phyloP scores from a whole-genome alignment of 2,113 vertebrate genomes.

The Daubentonia madagascariensis region DNA sequence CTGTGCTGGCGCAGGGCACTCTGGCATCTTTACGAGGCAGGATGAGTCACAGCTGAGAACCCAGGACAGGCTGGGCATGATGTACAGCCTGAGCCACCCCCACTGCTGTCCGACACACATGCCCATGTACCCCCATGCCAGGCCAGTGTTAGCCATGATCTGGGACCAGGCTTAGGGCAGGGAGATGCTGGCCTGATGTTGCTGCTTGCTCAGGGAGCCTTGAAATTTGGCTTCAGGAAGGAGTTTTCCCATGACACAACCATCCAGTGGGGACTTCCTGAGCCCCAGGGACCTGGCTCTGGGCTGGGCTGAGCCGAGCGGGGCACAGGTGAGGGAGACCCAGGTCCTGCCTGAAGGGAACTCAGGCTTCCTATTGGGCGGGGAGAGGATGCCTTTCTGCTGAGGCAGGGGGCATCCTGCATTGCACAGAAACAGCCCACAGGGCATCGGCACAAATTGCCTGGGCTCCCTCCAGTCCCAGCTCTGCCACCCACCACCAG shows the following conservation, averaged over 20 bases:
- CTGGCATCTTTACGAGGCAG: conserved; percentile 34
- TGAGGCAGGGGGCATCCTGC: fast-evolving
- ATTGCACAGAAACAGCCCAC: fast-evolving
- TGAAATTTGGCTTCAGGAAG: neutral
- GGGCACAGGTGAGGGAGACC: neutral
- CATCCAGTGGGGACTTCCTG: fast-evolving
- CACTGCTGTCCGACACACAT: fast-evolving
- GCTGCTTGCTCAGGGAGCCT: neutral
- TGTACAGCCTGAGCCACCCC: neutral
- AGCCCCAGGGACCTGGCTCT: neutral
- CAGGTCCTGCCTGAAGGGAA: neutral
- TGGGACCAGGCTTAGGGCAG: neutral
- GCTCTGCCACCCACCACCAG: neutral
- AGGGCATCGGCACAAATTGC: fast-evolving
- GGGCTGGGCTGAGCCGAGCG: neutral
- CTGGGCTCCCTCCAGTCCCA: neutral
- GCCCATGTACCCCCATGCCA: fast-evolving
- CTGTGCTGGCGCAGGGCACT: neutral
- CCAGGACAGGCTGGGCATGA: neutral
- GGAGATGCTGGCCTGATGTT: no score
- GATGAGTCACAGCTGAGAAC: neutral
- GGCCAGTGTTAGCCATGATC: neutral
- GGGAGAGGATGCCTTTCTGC: fast-evolving
- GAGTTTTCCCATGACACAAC: neutral
- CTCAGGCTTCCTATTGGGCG: neutral